Conservation (phyloP, 2,113 vertebrate species). For the Loxodonta africana region DNA sequence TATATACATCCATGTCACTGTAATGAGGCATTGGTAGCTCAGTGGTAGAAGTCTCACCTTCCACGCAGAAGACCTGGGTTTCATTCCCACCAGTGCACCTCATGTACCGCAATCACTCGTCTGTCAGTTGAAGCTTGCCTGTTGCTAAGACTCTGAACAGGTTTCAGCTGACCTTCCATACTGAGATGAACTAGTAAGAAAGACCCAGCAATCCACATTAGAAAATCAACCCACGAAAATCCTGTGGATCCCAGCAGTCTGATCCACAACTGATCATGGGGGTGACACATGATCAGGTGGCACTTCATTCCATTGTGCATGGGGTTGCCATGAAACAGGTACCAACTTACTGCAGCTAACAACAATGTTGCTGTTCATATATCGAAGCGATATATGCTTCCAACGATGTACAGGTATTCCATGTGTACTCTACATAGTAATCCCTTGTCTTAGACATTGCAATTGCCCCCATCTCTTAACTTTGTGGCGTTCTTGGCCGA, state of each 20-base stretch:
- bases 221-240: background rate
- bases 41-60: background rate
- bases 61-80: background rate
- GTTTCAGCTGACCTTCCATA: background rate
- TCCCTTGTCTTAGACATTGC: background rate
- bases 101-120: background rate
- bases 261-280: background rate
- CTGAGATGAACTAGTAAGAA: background rate
- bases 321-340: background rate
- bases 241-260: background rate
- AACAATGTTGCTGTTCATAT: background rate
- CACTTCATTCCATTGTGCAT: background rate
- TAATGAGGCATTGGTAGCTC: background rate
- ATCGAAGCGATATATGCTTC: background rate
- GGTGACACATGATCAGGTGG: background rate
- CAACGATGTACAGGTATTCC: background rate
- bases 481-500: background rate
- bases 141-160: background rate
- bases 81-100: background rate
- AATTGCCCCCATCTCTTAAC: background rate
- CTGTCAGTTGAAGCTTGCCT: background rate
- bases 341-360: background rate
- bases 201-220: background rate
- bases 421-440: background rate
- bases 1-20: background rate